phyloP scores from a whole-genome alignment of 2,888 invertebrate species.

The Leucophenga montana region DNA sequence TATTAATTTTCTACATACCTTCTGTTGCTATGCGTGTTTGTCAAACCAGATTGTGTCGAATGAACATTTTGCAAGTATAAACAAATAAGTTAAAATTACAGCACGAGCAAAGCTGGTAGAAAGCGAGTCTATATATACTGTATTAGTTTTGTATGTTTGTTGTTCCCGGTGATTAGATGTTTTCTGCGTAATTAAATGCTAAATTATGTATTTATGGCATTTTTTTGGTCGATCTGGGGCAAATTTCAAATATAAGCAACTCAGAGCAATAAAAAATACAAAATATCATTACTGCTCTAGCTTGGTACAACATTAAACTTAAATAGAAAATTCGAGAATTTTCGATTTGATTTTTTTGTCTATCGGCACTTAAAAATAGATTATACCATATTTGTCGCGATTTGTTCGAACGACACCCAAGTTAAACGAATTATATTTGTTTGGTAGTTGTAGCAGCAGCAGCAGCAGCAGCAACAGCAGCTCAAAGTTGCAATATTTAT shows the following conservation, averaged over 20 bases:
- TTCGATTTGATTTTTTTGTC: neutral
- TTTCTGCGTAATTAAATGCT: conserved; percentile 51
- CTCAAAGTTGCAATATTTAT: conserved; percentile 43
- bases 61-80: conserved; percentile 45
- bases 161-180: conserved; percentile 6
- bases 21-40: neutral
- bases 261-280: conserved; percentile 10
- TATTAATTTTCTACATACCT: no score
- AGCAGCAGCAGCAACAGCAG: conserved; percentile 27
- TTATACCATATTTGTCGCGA: conserved; percentile 66
- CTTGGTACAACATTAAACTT: no score
- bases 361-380: conserved; percentile 69
- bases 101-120: conserved; percentile 20
- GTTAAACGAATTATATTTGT: conserved; percentile 26
- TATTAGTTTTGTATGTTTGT: conserved; percentile 19
- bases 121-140: neutral
- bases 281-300: no score
- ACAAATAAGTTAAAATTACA: conserved; percentile 55
- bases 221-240: conserved; percentile 18
- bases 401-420: conserved; percentile 44
- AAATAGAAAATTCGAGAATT: no score
- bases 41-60: neutral
- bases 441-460: conserved; percentile 29
- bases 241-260: neutral
- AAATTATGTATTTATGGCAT: conserved; percentile 52